phyloP scores from a whole-genome alignment of 2,888 invertebrate genomes.

The Tinea trinotella region DNA sequence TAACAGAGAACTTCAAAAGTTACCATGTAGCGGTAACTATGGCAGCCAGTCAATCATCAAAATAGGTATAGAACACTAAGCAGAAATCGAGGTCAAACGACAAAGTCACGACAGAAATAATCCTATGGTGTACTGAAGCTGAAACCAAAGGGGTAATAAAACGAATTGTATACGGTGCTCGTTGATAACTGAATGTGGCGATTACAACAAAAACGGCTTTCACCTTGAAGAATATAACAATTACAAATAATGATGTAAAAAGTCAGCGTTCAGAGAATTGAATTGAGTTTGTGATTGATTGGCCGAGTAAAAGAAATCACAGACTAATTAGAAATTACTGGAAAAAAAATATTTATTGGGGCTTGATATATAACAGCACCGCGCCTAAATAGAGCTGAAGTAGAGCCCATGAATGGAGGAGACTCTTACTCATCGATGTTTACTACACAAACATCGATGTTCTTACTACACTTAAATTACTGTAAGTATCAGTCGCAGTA shows the following conservation, averaged over 20 bases:
- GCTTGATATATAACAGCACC: too few relatives aligned
- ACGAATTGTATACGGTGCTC: neutral
- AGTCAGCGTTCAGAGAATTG: too few relatives aligned
- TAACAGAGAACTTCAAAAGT: neutral
- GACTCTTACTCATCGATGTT: too few relatives aligned
- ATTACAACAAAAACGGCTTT: neutral
- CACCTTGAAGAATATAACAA: neutral
- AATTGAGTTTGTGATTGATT: too few relatives aligned
- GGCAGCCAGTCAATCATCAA: slow-evolving; percentile 1
- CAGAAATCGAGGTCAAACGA: slow-evolving; percentile 7
- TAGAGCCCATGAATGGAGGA: too few relatives aligned
- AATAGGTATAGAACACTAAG: slow-evolving; percentile 7
- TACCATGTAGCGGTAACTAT: neutral
- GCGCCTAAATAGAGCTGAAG: too few relatives aligned
- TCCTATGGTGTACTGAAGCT: neutral
- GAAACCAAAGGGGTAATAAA: neutral
- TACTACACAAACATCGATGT: too few relatives aligned
- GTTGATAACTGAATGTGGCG: neutral
- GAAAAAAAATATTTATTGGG: too few relatives aligned
- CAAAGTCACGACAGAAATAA: neutral
- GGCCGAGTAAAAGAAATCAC: too few relatives aligned
- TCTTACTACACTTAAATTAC: too few relatives aligned
- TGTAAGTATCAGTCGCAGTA: too few relatives aligned
- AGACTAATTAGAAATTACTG: too few relatives aligned
- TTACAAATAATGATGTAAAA: neutral